A percentile compares a stretch with the other conserved stretches of the same genome.
These are phyloP conservation scores for Melanotaenia parkinsoni DNA, from an alignment of 2,797 vertebrate genomes.

Conservation along the genomic window DNA sequence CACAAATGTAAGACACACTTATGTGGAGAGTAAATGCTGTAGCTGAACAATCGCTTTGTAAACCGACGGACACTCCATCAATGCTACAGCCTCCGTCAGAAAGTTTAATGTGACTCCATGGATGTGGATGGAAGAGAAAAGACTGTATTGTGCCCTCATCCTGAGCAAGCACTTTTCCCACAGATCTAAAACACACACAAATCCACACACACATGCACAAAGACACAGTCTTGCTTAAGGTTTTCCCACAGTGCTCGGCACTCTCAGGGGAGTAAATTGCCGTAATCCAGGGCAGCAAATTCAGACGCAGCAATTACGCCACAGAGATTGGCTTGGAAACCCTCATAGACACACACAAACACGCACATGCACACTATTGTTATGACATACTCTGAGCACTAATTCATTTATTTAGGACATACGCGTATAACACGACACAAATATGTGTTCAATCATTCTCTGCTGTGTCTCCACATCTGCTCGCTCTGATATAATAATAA, in stretches of 20 bases:
- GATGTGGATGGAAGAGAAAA: slow-evolving; percentile 60
- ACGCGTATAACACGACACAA: neutral
- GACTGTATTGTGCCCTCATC: slow-evolving; percentile 27
- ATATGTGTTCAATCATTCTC: slow-evolving; percentile 4
- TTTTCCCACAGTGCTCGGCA: slow-evolving; percentile 83
- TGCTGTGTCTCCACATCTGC: neutral
- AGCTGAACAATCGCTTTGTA: too few relatives aligned
- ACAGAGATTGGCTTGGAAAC: slow-evolving; percentile 73
- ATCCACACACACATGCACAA: slow-evolving; percentile 21
- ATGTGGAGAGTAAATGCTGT: too few relatives aligned
- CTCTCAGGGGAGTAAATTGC: slow-evolving; percentile 80
- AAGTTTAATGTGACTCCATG: slow-evolving; percentile 45
- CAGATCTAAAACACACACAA: slow-evolving; percentile 71
- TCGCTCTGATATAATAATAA: too few relatives aligned
- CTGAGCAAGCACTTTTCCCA: slow-evolving; percentile 73
- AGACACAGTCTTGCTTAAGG: slow-evolving; percentile 51
- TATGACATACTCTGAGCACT: slow-evolving; percentile 20
- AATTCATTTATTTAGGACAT: slow-evolving; percentile 22
- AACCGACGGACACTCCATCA: too few relatives aligned
- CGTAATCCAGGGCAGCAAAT: slow-evolving; percentile 82
- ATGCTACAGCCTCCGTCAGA: too few relatives aligned
- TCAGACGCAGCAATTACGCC: slow-evolving; percentile 79
- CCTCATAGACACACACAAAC: slow-evolving; percentile 42
- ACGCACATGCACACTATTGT: slow-evolving; percentile 28
- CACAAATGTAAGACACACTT: too few relatives aligned